These are phyloP conservation scores for Pampus argenteus DNA, from an alignment of 2,797 vertebrate species.

Conservation along the genomic window DNA sequence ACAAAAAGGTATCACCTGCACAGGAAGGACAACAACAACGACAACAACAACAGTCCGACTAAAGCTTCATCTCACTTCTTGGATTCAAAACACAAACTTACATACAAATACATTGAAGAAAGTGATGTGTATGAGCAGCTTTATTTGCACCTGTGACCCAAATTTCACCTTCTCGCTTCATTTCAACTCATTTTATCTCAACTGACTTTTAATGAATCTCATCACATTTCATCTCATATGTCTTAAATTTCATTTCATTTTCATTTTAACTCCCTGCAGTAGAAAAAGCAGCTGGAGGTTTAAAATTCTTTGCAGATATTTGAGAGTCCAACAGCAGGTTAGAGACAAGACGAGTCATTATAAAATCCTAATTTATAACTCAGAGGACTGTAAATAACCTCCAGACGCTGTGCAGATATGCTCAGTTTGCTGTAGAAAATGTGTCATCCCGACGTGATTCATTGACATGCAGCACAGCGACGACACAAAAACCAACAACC, in stretches of 20 bases:
- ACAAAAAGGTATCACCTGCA: constrained; percentile 41
- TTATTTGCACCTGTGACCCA: too few relatives aligned
- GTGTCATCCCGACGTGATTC: constrained; percentile 29
- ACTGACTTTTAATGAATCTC: background rate
- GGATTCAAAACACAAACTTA: too few relatives aligned
- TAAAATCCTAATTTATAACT: constrained; percentile 23
- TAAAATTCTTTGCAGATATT: background rate
- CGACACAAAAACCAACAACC: background rate
- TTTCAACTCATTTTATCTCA: too few relatives aligned
- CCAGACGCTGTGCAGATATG: background rate
- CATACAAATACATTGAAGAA: too few relatives aligned
- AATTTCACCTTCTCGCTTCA: background rate
- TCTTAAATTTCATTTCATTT: background rate
- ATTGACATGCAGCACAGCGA: background rate
- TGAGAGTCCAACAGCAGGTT: constrained; percentile 5
- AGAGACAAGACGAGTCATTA: background rate
- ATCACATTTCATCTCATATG: background rate
- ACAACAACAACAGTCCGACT: background rate
- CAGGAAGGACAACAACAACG: too few relatives aligned
- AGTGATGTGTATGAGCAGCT: too few relatives aligned
- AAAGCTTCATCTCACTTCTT: background rate
- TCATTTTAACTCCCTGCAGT: background rate
- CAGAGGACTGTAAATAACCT: background rate
- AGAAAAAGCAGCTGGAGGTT: constrained; percentile 3
- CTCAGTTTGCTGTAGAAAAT: constrained; percentile 28